phyloP scores from a whole-genome alignment of 2,888 invertebrate species.

The Leptopterna dolabrata region DNA sequence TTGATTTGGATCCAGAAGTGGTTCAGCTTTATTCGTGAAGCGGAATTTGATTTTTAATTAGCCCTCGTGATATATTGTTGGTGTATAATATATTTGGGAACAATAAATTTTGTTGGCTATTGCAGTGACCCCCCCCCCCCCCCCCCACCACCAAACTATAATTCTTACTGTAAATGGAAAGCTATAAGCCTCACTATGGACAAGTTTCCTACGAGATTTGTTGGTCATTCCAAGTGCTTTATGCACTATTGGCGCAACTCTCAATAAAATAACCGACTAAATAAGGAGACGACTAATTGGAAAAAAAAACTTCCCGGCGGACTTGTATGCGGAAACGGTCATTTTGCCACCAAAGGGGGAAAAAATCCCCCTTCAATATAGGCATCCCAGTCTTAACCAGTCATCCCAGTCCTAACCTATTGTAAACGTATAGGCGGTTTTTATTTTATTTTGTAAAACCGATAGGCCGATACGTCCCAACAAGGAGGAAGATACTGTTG shows the following conservation, averaged over 20 bases:
- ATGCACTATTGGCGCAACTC: not conserved
- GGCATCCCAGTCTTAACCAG: not conserved
- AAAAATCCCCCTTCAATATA: not conserved
- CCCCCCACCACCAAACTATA: too few relatives aligned
- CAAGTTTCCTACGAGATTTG: too few relatives aligned
- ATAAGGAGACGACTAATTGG: slow-evolving; percentile 5
- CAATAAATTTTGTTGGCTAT: too few relatives aligned
- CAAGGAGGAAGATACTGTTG: slow-evolving; percentile 10
- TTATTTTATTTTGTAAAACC: not conserved
- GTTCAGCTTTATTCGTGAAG: too few relatives aligned
- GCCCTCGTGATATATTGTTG: too few relatives aligned
- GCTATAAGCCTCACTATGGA: too few relatives aligned
- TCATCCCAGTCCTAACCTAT: not conserved
- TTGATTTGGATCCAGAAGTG: too few relatives aligned
- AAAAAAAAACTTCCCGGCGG: not conserved
- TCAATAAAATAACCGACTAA: slow-evolving; percentile 13
- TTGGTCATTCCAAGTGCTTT: not conserved
- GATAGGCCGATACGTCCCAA: not conserved
- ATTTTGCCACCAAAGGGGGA: not conserved
- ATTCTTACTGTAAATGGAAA: too few relatives aligned
- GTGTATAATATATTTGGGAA: too few relatives aligned
- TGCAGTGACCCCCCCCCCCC: too few relatives aligned
- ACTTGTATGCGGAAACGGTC: not conserved
- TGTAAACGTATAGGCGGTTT: slow-evolving; percentile 5
- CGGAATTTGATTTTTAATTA: too few relatives aligned